Evolutionary conservation across 2,113 vertebrate species (phyloP).

Genomic region (Spizaetus ornatus): DNA sequence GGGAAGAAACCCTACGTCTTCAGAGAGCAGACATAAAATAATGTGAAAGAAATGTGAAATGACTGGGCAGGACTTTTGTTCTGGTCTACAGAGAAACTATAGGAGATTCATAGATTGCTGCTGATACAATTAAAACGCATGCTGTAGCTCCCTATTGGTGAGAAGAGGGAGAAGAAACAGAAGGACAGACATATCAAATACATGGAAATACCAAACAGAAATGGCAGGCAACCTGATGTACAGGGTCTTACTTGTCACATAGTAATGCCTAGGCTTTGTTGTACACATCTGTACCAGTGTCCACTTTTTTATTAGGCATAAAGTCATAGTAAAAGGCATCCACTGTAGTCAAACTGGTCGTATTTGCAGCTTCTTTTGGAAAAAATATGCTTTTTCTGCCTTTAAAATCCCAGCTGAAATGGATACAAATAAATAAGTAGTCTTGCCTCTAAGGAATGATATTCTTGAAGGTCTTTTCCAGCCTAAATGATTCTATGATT

Average conservation of each 20-base stretch:
- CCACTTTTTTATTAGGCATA: not conserved
- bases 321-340: not conserved
- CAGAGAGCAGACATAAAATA: not conserved
- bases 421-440: not conserved
- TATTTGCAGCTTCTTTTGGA: not conserved
- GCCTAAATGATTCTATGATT: too few species aligned
- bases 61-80: not conserved
- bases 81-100: not conserved
- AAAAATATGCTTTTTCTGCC: not conserved
- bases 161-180: not conserved
- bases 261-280: not conserved
- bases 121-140: not conserved
- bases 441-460: not conserved
- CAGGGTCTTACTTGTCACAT: not conserved
- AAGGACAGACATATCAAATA: not conserved
- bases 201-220: not conserved
- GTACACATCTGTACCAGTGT: not conserved
- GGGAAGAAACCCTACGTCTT: not conserved
- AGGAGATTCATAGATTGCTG: not conserved
- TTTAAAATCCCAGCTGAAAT: not conserved
- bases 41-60: not conserved
- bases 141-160: not conserved
- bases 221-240: not conserved
- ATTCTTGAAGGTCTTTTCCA: too few species aligned
- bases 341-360: not conserved